A percentile compares a stretch with the other conserved stretches of the same genome.
Conservation (phyloP, 2,888 invertebrate genomes). For the Hipparchia semele region DNA sequence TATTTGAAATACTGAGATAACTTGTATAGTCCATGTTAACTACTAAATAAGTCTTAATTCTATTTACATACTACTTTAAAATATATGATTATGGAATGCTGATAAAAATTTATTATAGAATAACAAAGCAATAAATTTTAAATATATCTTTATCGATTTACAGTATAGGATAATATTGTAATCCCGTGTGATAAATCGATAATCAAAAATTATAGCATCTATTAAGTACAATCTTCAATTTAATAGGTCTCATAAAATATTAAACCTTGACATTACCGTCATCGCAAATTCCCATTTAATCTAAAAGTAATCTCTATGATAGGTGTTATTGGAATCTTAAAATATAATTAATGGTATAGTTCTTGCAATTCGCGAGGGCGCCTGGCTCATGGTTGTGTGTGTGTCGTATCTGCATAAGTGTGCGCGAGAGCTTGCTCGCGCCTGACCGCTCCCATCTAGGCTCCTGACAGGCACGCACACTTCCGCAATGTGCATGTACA, state of each 20-base stretch:
- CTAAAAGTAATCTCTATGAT: not conserved
- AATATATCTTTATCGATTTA: constrained; percentile 9
- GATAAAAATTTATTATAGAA: constrained; percentile 4
- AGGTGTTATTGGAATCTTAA: not conserved
- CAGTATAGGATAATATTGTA: not conserved
- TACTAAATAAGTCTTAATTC: not conserved
- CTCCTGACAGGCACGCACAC: too few relatives aligned
- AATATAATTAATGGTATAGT: not conserved
- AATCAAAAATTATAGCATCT: constrained; percentile 15
- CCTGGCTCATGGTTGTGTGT: too few relatives aligned
- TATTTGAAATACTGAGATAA: constrained; percentile 1
- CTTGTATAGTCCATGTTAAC: not conserved
- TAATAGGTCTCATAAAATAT: constrained; percentile 12
- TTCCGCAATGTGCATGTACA: too few relatives aligned
- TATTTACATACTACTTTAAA: not conserved
- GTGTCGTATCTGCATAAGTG: too few relatives aligned
- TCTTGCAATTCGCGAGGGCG: too few relatives aligned
- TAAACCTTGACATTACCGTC: constrained; percentile 3
- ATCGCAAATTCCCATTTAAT: constrained; percentile 3
- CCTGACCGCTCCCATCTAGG: too few relatives aligned
- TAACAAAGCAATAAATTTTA: constrained; percentile 12
- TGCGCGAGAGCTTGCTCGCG: too few relatives aligned
- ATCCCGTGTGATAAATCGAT: constrained; percentile 6
- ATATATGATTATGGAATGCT: constrained; percentile 7
- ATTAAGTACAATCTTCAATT: constrained; percentile 15